Evolutionary conservation across 2,888 invertebrate species (phyloP), one percentile per base, ranked within the genome.

Genomic region (Gryllus longicercus): DNA sequence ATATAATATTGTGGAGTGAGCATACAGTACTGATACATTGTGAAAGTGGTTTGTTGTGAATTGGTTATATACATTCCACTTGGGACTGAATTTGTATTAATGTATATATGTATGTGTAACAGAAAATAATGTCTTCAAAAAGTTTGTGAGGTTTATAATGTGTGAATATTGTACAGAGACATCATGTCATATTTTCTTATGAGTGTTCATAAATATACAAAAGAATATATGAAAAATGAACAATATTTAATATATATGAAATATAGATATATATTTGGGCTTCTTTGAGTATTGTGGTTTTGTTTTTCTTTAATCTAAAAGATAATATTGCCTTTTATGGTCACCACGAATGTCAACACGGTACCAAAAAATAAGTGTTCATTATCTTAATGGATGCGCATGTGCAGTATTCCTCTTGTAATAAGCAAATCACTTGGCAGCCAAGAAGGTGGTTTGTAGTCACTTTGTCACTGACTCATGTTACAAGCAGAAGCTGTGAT

Each of bases 41-140:
- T 63, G 63, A 63, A 63, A 63, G 63, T n/a, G 63, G 63, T 63
- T 63, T 63, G 63, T 63, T 63, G 63, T 63, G 63, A 63, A 63
- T 18, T 63, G 63, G n/a, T 63, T 63, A 18, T n/a, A 18, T 63
- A 63, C 63, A 63, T 63, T 63, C 63, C 63, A 63, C 63, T 63
- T 63, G 14, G 14, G 63, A 63, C 14, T 63, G 63, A 63, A 18
- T 63, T 14, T 63, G 14, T 63, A 38, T 38, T 38, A 38, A 38
- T 63, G 63, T 18, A 63, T 63, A 63, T 25, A 25, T 25, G 12
- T n/a, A 63, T 63, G 14, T n/a, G 14, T 63, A 18, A 63, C n/a
- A n/a, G 63, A 14, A 63, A 18, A 18, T 63, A n/a, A 63, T 14
- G 63, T n/a, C 63, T 63, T 14, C n/a, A 18, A 14, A 21, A 12